Evolutionary conservation across 2,113 vertebrate genomes (phyloP).

Genomic region (Labeo rohita): DNA sequence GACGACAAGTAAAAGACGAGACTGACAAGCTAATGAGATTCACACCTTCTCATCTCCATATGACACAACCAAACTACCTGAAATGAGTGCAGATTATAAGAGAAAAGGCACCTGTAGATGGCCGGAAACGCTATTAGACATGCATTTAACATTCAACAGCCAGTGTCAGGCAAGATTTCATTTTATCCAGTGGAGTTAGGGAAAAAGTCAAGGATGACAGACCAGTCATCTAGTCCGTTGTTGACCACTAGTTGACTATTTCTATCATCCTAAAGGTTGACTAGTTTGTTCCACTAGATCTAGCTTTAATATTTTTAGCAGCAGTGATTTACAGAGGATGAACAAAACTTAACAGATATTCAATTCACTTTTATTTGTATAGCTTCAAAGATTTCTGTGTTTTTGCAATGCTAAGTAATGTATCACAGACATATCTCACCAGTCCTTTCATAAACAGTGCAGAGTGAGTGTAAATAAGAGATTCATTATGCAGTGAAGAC

Average conservation of each 20-base stretch:
- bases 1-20: constrained; percentile 11
- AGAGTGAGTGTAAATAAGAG: too few relatives aligned
- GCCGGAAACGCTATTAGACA: not conserved
- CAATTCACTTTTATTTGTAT: not conserved
- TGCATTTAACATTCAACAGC: not conserved
- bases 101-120: not conserved
- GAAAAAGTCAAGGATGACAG: not conserved
- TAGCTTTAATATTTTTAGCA: not conserved
- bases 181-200: not conserved
- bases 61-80: not conserved
- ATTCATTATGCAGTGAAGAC: too few relatives aligned
- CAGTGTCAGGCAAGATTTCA: too few relatives aligned
- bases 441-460: too few relatives aligned
- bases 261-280: not conserved
- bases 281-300: not conserved
- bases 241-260: not conserved
- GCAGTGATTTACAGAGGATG: not conserved
- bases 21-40: constrained; percentile 29
- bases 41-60: constrained; percentile 12
- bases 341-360: not conserved
- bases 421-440: too few relatives aligned
- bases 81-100: not conserved
- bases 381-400: too few relatives aligned
- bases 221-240: not conserved
- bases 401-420: too few relatives aligned